phyloP scores from a whole-genome alignment of 1,140 invertebrate genomes.

The Papilio polytes region DNA sequence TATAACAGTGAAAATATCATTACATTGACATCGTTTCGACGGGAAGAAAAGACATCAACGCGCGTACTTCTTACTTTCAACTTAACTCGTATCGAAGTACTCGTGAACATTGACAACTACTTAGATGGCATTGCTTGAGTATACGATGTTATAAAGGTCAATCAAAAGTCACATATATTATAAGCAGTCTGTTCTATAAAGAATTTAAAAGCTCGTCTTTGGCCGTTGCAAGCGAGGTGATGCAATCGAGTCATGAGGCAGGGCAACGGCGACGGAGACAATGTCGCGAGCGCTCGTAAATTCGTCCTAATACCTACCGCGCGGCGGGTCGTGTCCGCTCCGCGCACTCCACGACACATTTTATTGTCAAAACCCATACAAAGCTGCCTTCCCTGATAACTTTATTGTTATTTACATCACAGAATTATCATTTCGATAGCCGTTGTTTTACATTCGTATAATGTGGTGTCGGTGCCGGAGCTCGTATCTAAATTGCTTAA shows the following conservation, averaged over 20 bases:
- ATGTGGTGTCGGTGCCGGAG: constrained; percentile 69
- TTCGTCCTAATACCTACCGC: constrained; percentile 71
- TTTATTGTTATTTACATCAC: constrained; percentile 83
- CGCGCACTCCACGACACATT: constrained; percentile 70
- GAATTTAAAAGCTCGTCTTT: constrained; percentile 8
- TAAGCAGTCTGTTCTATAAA: neutral
- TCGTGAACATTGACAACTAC: neutral
- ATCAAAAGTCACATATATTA: neutral
- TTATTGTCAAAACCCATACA: constrained; percentile 82
- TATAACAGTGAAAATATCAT: neutral
- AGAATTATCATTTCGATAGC: constrained; percentile 79
- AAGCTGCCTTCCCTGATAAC: constrained; percentile 74
- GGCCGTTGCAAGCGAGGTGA: constrained; percentile 38
- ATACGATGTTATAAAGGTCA: neutral
- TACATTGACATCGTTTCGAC: neutral
- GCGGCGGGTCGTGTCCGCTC: constrained; percentile 60
- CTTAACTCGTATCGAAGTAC: neutral
- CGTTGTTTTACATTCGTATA: constrained; percentile 81
- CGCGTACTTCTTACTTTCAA: neutral
- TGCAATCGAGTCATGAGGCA: constrained; percentile 39
- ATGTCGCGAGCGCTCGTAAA: constrained; percentile 64
- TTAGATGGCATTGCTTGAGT: neutral
- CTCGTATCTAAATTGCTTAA: constrained; percentile 83
- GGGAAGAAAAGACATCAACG: constrained; percentile 48
- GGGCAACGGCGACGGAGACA: constrained; percentile 44